Evolutionary conservation across 2,797 vertebrate species (phyloP), one percentile per base, ranked within the genome.

Genomic region (Micromesistius poutassou): DNA sequence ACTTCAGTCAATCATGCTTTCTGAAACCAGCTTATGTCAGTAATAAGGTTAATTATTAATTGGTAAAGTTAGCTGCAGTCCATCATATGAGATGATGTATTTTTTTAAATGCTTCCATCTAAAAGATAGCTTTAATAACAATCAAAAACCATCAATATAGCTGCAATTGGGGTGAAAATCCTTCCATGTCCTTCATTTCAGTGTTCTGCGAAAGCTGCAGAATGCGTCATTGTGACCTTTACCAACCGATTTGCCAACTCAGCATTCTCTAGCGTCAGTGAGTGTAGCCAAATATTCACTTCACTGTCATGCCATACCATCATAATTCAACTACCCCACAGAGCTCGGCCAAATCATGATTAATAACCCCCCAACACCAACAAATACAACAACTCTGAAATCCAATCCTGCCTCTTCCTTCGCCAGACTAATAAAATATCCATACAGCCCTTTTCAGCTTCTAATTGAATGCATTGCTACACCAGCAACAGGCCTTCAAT

Each of bases 191-290:
- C 25, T 10, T 25, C 9, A 68, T 68, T 3, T 28, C 55, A 62
- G 62, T 62, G 22, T 62, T 62, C 22, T 25, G 55, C 25, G 55
- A 25, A 25, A 62, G 16, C 46, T 55, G 46, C 46, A 19, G 22
- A 62, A 62, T 62, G 55, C 14, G 0, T 68, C 62, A 30, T 68
- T 68, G n/a, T n/a, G 28, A 68, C 62, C n/a, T 28, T 68, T 71
- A 30, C 70, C 30, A 33, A 2, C 14, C 70, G 12, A 68, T 31
- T 30, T 16, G 25, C 68, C 30, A 71, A 74, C 40, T n/a, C 33
- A 81, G 80, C 82, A 83, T 12, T 68, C 62, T 68, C 25, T 22
- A 31, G 13, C 30, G 10, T 33, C 30, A 31, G 30, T 19, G 30
- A 31, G 30, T 19, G 30, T 71, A 19, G 30, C 70, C 33, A 71